Evolutionary conservation across 2,888 invertebrate species (phyloP).

Genomic region (Ligdia adustata): DNA sequence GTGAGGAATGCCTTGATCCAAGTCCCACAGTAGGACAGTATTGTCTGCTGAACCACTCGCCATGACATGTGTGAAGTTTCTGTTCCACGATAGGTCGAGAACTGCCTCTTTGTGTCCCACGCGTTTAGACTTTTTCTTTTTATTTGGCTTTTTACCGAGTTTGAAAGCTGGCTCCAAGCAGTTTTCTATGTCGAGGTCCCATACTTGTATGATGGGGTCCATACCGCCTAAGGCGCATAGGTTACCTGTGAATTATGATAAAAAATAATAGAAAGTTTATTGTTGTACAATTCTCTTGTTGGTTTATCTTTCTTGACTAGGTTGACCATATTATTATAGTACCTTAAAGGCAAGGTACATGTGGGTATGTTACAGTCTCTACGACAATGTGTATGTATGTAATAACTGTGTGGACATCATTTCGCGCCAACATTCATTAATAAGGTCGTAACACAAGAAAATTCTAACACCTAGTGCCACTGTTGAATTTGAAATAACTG

Average conservation of each 20-base stretch:
- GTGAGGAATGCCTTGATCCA: conserved; percentile 91
- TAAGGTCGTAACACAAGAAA: too few relatives aligned
- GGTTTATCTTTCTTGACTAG: too few relatives aligned
- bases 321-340: too few relatives aligned
- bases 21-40: conserved; percentile 95
- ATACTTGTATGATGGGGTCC: conserved; percentile 96
- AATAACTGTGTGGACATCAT: too few relatives aligned
- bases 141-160: conserved; percentile 89
- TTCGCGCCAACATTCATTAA: too few relatives aligned
- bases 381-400: too few relatives aligned
- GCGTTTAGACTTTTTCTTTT: conserved; percentile 87
- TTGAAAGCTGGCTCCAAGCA: conserved; percentile 94
- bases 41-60: conserved; percentile 97
- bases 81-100: conserved; percentile 96
- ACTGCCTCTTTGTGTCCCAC: conserved; percentile 96
- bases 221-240: conserved; percentile 96
- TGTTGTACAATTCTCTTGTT: too few relatives aligned
- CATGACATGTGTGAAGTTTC: conserved; percentile 90
- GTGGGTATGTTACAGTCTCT: too few relatives aligned
- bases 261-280: too few relatives aligned
- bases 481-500: too few relatives aligned
- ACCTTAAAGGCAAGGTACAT: too few relatives aligned
- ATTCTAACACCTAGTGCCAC: too few relatives aligned
- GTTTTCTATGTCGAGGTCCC: conserved; percentile 98
- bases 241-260: conserved; percentile 84